Percentiles rank a stretch among this genome's conserved stretches.
These are phyloP conservation scores for Drepana falcataria DNA, from an alignment of 2,888 invertebrate species.

Conservation along the genomic window DNA sequence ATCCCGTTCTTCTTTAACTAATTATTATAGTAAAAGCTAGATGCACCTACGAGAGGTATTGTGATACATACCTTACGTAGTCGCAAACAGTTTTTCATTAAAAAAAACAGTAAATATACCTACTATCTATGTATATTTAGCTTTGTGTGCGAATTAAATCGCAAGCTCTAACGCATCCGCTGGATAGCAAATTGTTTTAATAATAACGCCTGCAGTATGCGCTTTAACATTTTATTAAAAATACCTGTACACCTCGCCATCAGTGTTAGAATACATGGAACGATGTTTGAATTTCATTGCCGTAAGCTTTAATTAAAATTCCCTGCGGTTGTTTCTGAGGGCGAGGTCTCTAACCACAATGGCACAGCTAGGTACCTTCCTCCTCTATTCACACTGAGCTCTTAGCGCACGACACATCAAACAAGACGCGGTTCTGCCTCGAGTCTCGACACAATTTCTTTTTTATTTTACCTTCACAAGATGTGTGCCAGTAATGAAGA, in stretches of 20 bases:
- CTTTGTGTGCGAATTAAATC: too few species aligned
- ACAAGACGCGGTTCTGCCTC: background rate
- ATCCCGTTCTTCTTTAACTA: too few species aligned
- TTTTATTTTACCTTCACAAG: too few species aligned
- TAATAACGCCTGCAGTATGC: background rate
- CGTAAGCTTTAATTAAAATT: conserved; percentile 47
- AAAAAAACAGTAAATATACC: too few species aligned
- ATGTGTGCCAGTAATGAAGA: too few species aligned
- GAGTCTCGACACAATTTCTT: too few species aligned
- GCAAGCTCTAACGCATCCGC: background rate
- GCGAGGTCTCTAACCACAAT: background rate
- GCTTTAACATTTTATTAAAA: background rate
- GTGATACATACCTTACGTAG: too few species aligned
- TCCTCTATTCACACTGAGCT: background rate
- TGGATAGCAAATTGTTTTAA: background rate
- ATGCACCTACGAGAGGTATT: too few species aligned
- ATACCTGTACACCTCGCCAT: conserved; percentile 15
- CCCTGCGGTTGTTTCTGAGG: conserved; percentile 21
- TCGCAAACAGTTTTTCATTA: too few species aligned
- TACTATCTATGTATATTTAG: too few species aligned
- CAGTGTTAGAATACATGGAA: conserved; percentile 24
- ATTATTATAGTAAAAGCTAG: too few species aligned
- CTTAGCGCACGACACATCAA: background rate
- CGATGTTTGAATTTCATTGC: conserved; percentile 46
- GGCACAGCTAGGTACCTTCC: background rate